These are phyloP conservation scores for Hydrochoerus hydrochaeris DNA, from an alignment of 2,113 vertebrate species.

Conservation along the genomic window DNA sequence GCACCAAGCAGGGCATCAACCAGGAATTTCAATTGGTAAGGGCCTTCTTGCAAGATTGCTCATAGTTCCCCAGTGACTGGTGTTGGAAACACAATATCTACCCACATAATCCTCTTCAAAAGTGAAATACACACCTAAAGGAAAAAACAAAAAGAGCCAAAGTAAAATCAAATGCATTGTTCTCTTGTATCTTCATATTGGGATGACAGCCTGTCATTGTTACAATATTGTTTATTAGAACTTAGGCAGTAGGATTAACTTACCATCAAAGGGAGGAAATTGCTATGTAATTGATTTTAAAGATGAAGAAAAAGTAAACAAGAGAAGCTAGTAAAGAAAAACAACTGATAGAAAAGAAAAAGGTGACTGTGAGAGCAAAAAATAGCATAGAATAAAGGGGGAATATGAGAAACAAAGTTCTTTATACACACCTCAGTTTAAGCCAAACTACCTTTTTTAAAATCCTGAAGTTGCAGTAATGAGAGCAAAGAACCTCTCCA, in stretches of 20 bases:
- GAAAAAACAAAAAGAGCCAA: no score
- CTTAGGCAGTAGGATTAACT: not conserved
- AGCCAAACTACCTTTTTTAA: not conserved
- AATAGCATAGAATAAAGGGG: not conserved
- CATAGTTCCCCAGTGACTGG: rapidly evolving
- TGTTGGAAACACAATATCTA: rapidly evolving
- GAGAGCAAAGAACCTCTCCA: not conserved
- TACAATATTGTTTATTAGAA: not conserved
- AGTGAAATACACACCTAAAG: not conserved
- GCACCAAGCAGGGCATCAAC: not conserved
- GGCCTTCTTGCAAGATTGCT: not conserved
- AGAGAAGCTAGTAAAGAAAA: not conserved
- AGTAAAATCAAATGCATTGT: not conserved
- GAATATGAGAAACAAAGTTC: not conserved
- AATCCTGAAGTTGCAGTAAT: not conserved
- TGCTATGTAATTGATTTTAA: not conserved
- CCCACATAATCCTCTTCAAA: rapidly evolving
- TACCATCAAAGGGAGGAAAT: not conserved
- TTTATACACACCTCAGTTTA: not conserved
- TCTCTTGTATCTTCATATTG: not conserved
- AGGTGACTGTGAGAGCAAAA: not conserved
- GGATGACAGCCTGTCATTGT: not conserved
- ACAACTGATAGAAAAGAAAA: not conserved
- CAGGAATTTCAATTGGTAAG: not conserved
- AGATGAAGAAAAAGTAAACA: not conserved